Evolutionary conservation across 1,140 invertebrate genomes (phyloP).

Genomic region (Metopolophium dirhodum): DNA sequence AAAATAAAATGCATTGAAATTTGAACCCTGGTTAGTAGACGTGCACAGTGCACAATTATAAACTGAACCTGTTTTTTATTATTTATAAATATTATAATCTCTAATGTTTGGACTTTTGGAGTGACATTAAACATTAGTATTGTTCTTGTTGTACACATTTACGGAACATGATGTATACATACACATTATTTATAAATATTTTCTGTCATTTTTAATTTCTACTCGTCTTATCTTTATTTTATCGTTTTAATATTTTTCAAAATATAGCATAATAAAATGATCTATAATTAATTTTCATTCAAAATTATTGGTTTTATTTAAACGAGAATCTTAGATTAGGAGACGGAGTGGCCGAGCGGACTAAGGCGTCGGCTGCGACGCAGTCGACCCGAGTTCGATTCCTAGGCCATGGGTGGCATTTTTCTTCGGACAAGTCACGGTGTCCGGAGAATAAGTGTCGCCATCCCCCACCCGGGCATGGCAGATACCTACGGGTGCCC

Average conservation of each 20-base stretch:
- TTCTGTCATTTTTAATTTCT: not conserved
- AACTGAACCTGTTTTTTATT: not conserved
- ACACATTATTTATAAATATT: not conserved
- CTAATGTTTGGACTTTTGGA: not conserved
- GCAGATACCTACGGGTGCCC: no score
- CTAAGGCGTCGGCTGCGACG: no score
- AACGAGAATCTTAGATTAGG: no score
- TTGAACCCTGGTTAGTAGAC: not conserved
- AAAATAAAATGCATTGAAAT: not conserved
- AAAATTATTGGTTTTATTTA: no score
- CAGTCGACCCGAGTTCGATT: no score
- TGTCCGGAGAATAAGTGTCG: no score
- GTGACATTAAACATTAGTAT: not conserved
- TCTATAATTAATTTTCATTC: no score
- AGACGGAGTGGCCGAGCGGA: no score
- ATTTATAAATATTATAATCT: not conserved
- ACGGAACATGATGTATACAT: not conserved
- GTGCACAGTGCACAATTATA: not conserved
- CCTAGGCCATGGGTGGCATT: no score
- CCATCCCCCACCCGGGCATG: no score
- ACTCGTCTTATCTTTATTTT: not conserved
- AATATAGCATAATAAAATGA: not conserved
- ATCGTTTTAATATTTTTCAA: not conserved
- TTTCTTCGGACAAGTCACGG: no score
- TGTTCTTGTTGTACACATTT: not conserved